Percentiles rank a stretch among this genome's conserved stretches.
phyloP scores from a whole-genome alignment of 2,113 vertebrate genomes.

The Lagopus muta region DNA sequence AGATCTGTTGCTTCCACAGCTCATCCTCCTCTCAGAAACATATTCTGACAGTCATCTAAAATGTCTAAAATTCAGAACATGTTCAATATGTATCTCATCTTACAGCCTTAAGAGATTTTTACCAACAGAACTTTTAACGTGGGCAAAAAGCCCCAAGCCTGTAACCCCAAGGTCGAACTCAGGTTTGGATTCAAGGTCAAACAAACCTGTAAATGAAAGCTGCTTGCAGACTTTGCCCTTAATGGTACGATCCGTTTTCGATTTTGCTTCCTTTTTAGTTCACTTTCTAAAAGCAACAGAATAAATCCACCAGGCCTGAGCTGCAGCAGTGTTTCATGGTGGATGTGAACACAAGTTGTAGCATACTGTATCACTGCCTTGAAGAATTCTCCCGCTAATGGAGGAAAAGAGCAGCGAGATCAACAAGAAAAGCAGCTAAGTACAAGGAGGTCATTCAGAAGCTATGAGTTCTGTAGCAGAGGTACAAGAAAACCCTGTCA shows the following conservation, averaged over 20 bases:
- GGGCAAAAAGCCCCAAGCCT: background rate
- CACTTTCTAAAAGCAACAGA: background rate
- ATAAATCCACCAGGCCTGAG: background rate
- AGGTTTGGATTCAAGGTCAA: background rate
- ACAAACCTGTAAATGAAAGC: background rate
- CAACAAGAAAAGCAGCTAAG: constrained; percentile 62
- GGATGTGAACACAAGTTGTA: background rate
- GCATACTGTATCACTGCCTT: background rate
- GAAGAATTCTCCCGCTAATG: constrained; percentile 58
- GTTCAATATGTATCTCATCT: background rate
- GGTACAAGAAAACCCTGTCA: constrained; percentile 82
- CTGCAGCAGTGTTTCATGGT: background rate
- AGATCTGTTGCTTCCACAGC: background rate
- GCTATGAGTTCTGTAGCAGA: constrained; percentile 75
- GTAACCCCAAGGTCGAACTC: background rate
- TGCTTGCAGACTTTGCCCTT: background rate
- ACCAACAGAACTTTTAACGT: background rate
- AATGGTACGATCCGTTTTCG: background rate
- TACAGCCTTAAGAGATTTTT: background rate
- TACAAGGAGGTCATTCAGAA: constrained; percentile 65
- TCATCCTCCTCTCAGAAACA: constrained; percentile 1
- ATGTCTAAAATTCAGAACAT: background rate
- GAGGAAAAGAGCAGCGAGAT: constrained; percentile 48
- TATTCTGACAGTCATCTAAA: constrained; percentile 20
- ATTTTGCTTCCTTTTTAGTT: constrained; percentile 6